Evolutionary conservation across 2,888 invertebrate species (phyloP), one percentile per base, ranked within the genome.

Genomic region (Sturmia bella): DNA sequence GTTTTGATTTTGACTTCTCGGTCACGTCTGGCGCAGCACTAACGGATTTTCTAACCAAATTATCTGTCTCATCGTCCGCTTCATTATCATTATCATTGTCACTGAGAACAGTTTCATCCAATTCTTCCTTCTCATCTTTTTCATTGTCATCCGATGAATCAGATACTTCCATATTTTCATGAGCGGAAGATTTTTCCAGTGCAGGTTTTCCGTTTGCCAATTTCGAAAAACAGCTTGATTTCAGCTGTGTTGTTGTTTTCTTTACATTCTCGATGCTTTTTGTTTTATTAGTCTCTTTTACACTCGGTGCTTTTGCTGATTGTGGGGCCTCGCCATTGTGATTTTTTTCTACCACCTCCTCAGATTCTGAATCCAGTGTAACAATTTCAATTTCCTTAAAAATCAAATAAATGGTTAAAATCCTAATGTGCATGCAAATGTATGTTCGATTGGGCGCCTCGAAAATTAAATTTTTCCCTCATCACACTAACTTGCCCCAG

Each of bases 41-140:
- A 24, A 54, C 17, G 0, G 27, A 13, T 13, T 79, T 68, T n/a
- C 54, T 32, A 37, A 37, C 52, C 52, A 70, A 27, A 48, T 75
- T 73, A 13, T 76, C 52, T 15, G 41, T 64, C 56, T 78, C 68
- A 69, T 61, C 73, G 37, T 83, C 69, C 6, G 78, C 82, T 61
- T 75, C 57, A 41, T 52, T 61, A 27, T 76, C 57, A 41, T 52
- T 61, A 27, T 76, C 73, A 52, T 66, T 66, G n/a, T 56, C 68
- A n/a, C 59, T 66, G 43, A 17, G n/a, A 17, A 41, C 17, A 69
- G 56, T 72, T 32, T 72, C 66, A 11, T 78, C 41, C 1, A 39
- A n/a, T 5, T 56, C 57, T 54, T 66, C 52, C 43, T 32, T 50
- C 5, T 63, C 56, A 39, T 19, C 17, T 21, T 32, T 37, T 72